phyloP scores from a whole-genome alignment of 2,113 vertebrate genomes.

The Corvus moneduloides region DNA sequence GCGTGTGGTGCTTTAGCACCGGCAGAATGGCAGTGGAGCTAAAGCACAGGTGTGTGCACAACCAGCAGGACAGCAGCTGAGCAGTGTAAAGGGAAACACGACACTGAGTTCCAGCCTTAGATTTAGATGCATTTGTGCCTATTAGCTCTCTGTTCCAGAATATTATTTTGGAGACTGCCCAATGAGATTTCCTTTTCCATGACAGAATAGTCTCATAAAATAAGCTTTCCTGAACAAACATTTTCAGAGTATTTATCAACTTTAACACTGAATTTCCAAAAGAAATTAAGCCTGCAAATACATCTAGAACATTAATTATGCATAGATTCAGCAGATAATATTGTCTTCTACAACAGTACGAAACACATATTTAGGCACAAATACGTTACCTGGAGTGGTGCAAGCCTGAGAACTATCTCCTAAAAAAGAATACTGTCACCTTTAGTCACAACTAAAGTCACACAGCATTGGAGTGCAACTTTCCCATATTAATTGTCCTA shows the following conservation, averaged over 20 bases:
- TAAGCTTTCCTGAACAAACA: not conserved
- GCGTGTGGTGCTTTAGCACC: accelerated
- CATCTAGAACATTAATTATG: not conserved
- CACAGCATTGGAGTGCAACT: not conserved
- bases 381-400: accelerated
- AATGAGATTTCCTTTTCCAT: not conserved
- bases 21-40: not conserved
- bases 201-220: not conserved
- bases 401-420: not conserved
- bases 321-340: not conserved
- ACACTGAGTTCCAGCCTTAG: accelerated
- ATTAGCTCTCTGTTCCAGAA: not conserved
- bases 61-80: not conserved
- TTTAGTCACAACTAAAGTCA: not conserved
- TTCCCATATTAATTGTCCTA: not conserved
- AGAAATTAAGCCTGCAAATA: not conserved
- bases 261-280: not conserved
- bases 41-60: not conserved
- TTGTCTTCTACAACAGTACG: not conserved
- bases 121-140: not conserved
- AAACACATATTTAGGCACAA: not conserved
- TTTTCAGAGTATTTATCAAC: not conserved
- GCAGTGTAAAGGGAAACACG: not conserved
- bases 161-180: not conserved
- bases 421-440: not conserved